Conservation (phyloP, 2,113 vertebrate species). For the Xiphorhynchus elegans region DNA sequence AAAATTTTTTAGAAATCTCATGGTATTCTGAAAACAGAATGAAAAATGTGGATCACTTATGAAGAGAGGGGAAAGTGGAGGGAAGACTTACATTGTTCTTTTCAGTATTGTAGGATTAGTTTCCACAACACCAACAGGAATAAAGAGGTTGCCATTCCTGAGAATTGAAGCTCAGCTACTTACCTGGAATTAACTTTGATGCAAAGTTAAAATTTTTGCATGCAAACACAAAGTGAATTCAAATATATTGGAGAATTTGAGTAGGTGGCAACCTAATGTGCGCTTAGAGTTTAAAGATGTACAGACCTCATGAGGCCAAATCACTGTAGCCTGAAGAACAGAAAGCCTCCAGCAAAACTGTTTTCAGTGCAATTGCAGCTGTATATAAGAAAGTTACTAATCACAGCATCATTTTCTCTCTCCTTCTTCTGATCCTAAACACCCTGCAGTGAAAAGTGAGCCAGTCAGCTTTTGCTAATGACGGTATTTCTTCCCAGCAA, state of each 20-base stretch:
- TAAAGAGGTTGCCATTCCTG: not conserved
- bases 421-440: not conserved
- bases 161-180: not conserved
- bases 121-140: not conserved
- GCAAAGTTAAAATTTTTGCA: not conserved
- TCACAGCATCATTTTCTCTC: not conserved
- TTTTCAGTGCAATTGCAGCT: not conserved
- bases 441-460: not conserved
- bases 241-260: not conserved
- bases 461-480: not conserved
- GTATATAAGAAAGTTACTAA: not conserved
- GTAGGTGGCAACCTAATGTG: not conserved
- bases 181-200: not conserved
- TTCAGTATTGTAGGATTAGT: not conserved
- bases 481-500: not conserved
- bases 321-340: not conserved
- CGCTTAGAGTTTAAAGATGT: not conserved
- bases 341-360: not conserved
- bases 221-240: not conserved
- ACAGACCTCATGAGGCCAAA: not conserved
- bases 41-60: not conserved
- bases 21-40: not conserved
- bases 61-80: not conserved
- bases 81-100: not conserved
- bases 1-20: not conserved